Base-by-base conservation (phyloP, 2,888 invertebrate species). In the Microplitis manilae region DNA sequence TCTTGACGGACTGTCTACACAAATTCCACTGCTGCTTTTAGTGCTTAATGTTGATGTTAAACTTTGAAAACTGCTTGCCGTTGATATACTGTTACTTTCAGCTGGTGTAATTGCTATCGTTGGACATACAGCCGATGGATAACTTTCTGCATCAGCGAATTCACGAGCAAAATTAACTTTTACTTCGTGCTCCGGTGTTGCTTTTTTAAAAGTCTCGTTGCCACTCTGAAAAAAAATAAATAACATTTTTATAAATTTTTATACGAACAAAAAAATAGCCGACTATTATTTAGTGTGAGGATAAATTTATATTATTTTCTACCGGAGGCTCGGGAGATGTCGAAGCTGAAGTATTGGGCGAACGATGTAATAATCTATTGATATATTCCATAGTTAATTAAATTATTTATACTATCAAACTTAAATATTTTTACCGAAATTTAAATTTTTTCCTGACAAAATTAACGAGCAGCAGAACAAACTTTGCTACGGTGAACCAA, bases 61-160 rank as follows among this genome's bases (percentile, higher is more conserved):
- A 75, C 89, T 89, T 61, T 86, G 88, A 76, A 87, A 86, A 70
- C 88, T 88, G 79, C 89, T 87, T 9, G 86, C 86, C 67, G 88
- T 87, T 1, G 88, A 88, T 9, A 88, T 74, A 76, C 84, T 86
- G 20, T 82, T 85, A 60, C 67, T 77, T 50, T 79, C 80, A 20
- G 59, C 59, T 5, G 73, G 72, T 61, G 41, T 50, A 13, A 50
- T 50, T 13, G 13, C 13, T 50, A 50, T 65, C 62, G 20, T 69
- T 5, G 73, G 75, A 4, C 68, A 62, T 41, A 15, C 50, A 50
- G 50, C 40, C 20, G 62, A 38, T 59, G 76, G 68, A 65, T 59
- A 41, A 17, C 40, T 67, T 39, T 75, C 73, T 17, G 73, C 87
- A 73, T 88, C 88, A 59, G 83, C 86, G 69, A 88, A 88, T 77